A percentile compares a stretch with the other conserved stretches of the same genome.
phyloP scores from a whole-genome alignment of 2,113 vertebrate species.

The Scophthalmus maximus region DNA sequence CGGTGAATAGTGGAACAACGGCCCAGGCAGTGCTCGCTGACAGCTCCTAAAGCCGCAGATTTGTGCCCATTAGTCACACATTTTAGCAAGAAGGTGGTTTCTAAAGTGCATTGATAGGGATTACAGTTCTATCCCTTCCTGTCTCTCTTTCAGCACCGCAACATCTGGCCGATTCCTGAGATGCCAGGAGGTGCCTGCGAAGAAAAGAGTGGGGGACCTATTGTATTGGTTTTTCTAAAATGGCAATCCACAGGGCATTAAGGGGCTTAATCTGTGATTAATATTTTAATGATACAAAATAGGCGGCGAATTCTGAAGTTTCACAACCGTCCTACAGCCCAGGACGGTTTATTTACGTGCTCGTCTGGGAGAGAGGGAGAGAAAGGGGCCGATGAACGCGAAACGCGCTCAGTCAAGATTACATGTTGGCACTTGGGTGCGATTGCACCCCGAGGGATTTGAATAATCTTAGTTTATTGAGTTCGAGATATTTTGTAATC shows the following conservation, averaged over 20 bases:
- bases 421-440: conserved; percentile 69
- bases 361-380: conserved; percentile 40
- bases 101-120: conserved; percentile 85
- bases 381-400: conserved; percentile 55
- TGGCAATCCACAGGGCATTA: conserved; percentile 80
- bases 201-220: conserved; percentile 76
- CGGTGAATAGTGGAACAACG: conserved; percentile 79
- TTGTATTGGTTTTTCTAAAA: conserved; percentile 84
- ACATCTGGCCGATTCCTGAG: conserved; percentile 79
- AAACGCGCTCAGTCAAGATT: conserved; percentile 67
- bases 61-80: conserved; percentile 89
- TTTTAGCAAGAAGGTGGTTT: conserved; percentile 87
- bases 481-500: conserved; percentile 78
- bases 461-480: conserved; percentile 79
- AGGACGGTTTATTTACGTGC: conserved; percentile 66
- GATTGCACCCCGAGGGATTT: conserved; percentile 78
- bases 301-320: conserved; percentile 68
- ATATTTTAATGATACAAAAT: conserved; percentile 85
- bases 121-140: conserved; percentile 84
- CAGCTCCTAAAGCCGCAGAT: conserved; percentile 84
- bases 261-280: conserved; percentile 83
- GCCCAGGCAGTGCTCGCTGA: conserved; percentile 79
- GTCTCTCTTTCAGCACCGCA: conserved; percentile 77
- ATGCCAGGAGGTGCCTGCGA: conserved; percentile 80
- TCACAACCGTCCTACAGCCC: conserved; percentile 65